These are phyloP conservation scores for Malurus leucopterus DNA, from an alignment of 2,797 vertebrate species.

Conservation along the genomic window DNA sequence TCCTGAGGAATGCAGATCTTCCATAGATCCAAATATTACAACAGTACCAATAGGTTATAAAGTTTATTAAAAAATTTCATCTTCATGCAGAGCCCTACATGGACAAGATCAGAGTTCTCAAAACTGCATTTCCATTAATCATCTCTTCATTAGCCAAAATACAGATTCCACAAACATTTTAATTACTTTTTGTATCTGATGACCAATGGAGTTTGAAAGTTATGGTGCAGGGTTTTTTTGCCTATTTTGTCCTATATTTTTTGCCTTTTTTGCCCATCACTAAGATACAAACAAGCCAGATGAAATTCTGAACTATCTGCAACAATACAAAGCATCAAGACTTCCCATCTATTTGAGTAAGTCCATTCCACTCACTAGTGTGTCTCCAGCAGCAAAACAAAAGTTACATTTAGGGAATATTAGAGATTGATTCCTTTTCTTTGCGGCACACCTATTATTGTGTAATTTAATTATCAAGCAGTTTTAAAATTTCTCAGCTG, in stretches of 20 bases:
- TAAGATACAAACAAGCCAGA: neutral
- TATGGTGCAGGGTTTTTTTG: neutral
- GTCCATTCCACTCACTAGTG: neutral
- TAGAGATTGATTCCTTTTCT: neutral
- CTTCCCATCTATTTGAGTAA: neutral
- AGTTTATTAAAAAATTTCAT: neutral
- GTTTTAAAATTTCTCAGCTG: neutral
- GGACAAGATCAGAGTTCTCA: neutral
- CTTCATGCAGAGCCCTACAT: neutral
- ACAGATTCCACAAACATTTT: neutral
- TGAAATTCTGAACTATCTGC: neutral
- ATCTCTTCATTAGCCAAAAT: neutral
- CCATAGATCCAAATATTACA: neutral
- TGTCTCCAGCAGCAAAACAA: neutral
- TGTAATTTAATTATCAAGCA: neutral
- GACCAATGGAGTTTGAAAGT: neutral
- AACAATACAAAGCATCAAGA: neutral
- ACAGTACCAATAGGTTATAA: rapidly evolving
- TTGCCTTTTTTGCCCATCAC: too few species aligned
- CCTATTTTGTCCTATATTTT: neutral
- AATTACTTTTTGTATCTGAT: neutral
- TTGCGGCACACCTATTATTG: neutral
- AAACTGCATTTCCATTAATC: neutral
- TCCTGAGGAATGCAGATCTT: neutral
- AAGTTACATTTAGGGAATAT: neutral